These are phyloP conservation scores for Muscicapa striata DNA, from an alignment of 2,797 vertebrate genomes.

Conservation along the genomic window DNA sequence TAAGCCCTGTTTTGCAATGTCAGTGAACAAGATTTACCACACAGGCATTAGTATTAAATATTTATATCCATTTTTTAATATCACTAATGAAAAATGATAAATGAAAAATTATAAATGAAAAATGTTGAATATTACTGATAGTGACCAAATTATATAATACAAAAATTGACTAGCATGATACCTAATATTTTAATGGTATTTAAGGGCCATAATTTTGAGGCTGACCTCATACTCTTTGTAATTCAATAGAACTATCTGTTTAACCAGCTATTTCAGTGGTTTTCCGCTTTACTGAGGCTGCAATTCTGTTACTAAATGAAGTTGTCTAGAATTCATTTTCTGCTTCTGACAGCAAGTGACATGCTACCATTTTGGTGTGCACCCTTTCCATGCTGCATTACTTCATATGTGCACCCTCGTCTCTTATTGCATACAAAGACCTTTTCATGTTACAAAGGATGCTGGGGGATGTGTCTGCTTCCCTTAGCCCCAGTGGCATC, in stretches of 20 bases:
- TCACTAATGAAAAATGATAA: not conserved
- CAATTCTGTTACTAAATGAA: not conserved
- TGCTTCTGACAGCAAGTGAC: not conserved
- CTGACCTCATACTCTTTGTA: not conserved
- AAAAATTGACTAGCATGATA: not conserved
- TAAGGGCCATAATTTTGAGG: not conserved
- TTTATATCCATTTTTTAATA: not conserved
- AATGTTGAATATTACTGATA: not conserved
- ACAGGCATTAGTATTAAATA: not conserved
- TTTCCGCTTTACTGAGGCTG: not conserved
- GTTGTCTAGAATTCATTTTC: not conserved
- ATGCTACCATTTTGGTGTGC: not conserved
- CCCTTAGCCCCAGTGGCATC: not conserved
- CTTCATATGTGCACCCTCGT: rapidly evolving
- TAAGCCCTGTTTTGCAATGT: not conserved
- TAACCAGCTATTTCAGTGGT: not conserved
- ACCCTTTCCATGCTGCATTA: not conserved
- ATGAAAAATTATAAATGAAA: not conserved
- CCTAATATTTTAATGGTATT: not conserved
- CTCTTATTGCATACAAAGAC: not conserved
- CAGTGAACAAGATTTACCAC: not conserved
- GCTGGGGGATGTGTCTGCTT: not conserved
- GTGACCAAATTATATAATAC: not conserved
- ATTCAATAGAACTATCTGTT: not conserved
- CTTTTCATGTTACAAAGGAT: not conserved